Conservation (phyloP, 2,113 vertebrate species). For the Larimichthys crocea region DNA sequence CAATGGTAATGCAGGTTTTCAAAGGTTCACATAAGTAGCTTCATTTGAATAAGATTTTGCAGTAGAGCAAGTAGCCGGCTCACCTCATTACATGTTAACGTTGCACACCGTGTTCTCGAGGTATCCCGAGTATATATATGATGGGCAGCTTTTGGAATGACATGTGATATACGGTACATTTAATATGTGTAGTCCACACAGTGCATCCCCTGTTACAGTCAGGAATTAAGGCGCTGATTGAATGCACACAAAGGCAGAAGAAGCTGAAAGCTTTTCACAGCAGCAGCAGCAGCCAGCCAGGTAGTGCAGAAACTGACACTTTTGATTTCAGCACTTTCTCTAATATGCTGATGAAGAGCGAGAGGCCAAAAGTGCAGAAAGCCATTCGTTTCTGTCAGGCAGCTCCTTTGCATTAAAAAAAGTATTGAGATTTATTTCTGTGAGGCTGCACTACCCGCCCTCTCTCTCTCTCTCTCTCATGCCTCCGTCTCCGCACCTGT, state of each 20-base stretch:
- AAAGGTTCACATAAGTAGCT: conserved; percentile 9
- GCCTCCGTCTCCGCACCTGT: conserved; percentile 39
- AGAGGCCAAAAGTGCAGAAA: conserved; percentile 62
- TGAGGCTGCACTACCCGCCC: conserved; percentile 33
- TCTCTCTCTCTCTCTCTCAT: neutral
- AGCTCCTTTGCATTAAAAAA: conserved; percentile 69
- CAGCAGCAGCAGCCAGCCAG: conserved; percentile 8
- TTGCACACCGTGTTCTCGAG: neutral
- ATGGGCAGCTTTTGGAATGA: neutral
- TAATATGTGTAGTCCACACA: neutral
- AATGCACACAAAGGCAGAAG: conserved; percentile 28
- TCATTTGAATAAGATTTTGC: conserved; percentile 21
- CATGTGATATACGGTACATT: neutral
- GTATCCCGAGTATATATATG: neutral
- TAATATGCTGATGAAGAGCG: conserved; percentile 68
- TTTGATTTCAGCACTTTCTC: conserved; percentile 69
- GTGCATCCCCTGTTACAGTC: conserved; percentile 1
- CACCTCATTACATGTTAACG: neutral
- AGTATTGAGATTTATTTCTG: conserved; percentile 59
- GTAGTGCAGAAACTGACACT: conserved; percentile 32
- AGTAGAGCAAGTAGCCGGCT: neutral
- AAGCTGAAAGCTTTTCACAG: conserved; percentile 23
- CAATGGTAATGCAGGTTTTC: neutral
- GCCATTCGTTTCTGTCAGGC: conserved; percentile 62
- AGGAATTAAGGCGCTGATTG: conserved; percentile 22